A percentile compares a stretch with the other conserved stretches of the same genome.
phyloP scores from a whole-genome alignment of 2,888 invertebrate species.

The Perithous albicinctus region DNA sequence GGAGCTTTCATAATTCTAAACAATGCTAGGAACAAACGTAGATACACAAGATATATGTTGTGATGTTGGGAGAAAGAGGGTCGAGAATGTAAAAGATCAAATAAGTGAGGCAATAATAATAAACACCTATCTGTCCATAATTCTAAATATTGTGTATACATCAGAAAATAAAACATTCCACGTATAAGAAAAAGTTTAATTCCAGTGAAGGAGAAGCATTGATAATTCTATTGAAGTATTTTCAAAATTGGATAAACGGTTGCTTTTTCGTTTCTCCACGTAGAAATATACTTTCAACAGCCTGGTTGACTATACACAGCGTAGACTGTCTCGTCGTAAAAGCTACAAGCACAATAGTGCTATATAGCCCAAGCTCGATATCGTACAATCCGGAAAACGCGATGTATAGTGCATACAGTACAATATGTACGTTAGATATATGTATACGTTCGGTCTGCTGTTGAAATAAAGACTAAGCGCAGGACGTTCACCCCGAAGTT shows the following conservation, averaged over 20 bases:
- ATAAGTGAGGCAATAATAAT: no score
- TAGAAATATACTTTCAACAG: background rate
- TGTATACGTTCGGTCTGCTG: conserved; percentile 32
- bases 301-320: conserved; percentile 14
- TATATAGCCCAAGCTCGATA: conserved; percentile 46
- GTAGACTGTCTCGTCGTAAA: conserved; percentile 19
- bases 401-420: conserved; percentile 44
- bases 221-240: background rate
- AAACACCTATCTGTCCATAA: no score
- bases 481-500: conserved; percentile 61
- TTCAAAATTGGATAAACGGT: background rate
- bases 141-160: background rate
- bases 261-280: background rate
- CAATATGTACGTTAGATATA: conserved; percentile 20
- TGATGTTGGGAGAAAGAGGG: no score
- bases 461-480: conserved; percentile 55
- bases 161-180: background rate
- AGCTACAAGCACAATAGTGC: conserved; percentile 32
- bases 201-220: background rate
- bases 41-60: no score
- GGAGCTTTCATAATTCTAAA: no score
- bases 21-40: no score
- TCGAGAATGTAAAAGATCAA: no score
- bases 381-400: conserved; percentile 61
- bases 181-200: background rate